Evolutionary conservation across 2,113 vertebrate genomes (phyloP), one percentile per base, ranked within the genome.

Genomic region (Stegastes partitus): DNA sequence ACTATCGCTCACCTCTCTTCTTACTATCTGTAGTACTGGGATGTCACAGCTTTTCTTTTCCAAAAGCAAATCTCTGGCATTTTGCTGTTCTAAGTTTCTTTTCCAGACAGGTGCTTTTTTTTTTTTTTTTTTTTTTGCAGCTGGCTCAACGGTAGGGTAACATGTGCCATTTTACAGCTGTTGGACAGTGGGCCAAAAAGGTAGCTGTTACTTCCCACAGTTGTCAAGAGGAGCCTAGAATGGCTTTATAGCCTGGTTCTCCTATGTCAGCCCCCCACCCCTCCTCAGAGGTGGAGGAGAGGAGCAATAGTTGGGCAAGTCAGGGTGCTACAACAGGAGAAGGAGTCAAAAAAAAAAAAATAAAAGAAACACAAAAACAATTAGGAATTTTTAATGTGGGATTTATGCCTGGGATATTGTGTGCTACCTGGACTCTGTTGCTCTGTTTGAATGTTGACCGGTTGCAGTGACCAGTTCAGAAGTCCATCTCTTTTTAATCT

Each of bases 181-280:
- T 49, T 85, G 74, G 65, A 69, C 86, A 68, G 62, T 11, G 34
- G 50, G 67, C 72, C 79, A 82, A 78, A 81, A 78, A 92, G 83
- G 82, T 91, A 87, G 82, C 86, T 83, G 81, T 70, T 80, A 62
- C 63, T 87, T 85, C 76, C 71, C 77, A 39, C 84, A 85, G 83
- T 87, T 89, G 84, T 90, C 84, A 79, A 62, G 59, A 77, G 68
- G 55, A 81, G 59, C 26, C 57, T 69, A 53, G 25, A 61, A 82
- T 67, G 68, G n/a, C 74, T 78, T 73, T 54, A 79, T 74, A 58
- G 55, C 58, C 23, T 22, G 31, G 10, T n/a, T 58, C 65, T 72
- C 51, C 37, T 21, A 5, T 77, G 45, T 64, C 69, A 64, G 42
- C 5, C 50, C 31, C 31, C 15, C 31, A 5, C 53, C 28, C 51